phyloP scores from a whole-genome alignment of 2,113 vertebrate species.

The Psephotus haematonotus region DNA sequence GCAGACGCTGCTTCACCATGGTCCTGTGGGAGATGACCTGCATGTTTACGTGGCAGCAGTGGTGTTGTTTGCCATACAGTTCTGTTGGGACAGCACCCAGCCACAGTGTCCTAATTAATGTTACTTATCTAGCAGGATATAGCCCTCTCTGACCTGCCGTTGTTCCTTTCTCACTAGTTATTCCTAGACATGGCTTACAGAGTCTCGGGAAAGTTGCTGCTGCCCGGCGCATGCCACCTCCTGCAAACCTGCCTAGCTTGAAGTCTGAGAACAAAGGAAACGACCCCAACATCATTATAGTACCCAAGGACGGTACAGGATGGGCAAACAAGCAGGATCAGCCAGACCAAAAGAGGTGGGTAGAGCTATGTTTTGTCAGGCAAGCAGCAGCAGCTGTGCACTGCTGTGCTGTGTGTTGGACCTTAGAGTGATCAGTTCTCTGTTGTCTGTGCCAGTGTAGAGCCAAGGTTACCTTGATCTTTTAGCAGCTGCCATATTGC shows the following conservation, averaged over 20 bases:
- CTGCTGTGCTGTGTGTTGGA: neutral
- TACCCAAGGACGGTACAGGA: slow-evolving; percentile 99
- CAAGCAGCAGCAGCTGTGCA: neutral
- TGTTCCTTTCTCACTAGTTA: slow-evolving; percentile 73
- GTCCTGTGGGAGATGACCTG: neutral
- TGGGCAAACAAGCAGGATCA: slow-evolving; percentile 99
- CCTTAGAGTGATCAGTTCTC: neutral
- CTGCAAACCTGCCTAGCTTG: slow-evolving; percentile 98
- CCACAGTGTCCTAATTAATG: neutral
- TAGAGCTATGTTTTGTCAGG: neutral
- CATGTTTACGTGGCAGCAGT: neutral
- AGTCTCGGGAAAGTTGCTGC: slow-evolving; percentile 99
- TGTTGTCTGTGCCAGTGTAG: neutral
- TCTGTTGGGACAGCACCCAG: neutral
- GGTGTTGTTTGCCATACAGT: neutral
- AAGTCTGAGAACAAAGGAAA: slow-evolving; percentile 99
- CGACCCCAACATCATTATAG: slow-evolving; percentile 98
- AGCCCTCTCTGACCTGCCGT: neutral
- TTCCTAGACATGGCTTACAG: slow-evolving; percentile 99
- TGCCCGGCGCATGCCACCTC: slow-evolving; percentile 99
- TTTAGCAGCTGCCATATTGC: neutral
- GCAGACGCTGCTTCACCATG: neutral
- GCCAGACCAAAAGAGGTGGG: slow-evolving; percentile 97
- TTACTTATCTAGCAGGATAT: neutral
- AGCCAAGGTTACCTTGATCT: neutral